A percentile compares a stretch with the other conserved stretches of the same genome.
Conservation (phyloP, 2,797 vertebrate species). For the Epinephelus malabaricus region DNA sequence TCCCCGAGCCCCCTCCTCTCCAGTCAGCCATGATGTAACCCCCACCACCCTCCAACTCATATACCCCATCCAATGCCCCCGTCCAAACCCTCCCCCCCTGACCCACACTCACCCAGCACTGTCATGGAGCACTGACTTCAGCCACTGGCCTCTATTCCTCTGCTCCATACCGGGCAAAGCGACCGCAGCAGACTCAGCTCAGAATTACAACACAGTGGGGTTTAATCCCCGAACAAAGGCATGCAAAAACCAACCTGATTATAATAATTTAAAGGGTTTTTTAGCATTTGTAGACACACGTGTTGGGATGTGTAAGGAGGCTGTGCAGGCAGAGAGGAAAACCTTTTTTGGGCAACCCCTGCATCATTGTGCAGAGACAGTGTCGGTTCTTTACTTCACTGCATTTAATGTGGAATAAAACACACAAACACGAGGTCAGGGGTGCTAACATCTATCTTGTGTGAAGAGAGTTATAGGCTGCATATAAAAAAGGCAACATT, state of each 20-base stretch:
- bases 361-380: neutral
- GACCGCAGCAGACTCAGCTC: conserved; percentile 27
- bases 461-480: neutral
- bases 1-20: conserved; percentile 25
- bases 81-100: conserved; percentile 25
- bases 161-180: conserved; percentile 19
- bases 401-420: neutral
- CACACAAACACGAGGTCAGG: neutral
- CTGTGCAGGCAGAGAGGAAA: neutral
- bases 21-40: conserved; percentile 26
- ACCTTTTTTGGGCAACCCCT: neutral
- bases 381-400: neutral
- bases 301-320: neutral
- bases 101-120: conserved; percentile 57
- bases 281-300: conserved; percentile 1
- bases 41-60: conserved; percentile 11
- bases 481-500: conserved; percentile 1
- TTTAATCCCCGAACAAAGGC: conserved; percentile 44
- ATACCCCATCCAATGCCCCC: conserved; percentile 21
- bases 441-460: neutral
- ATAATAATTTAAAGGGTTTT: conserved; percentile 25
- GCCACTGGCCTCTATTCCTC: conserved; percentile 51
- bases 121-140: conserved; percentile 51
- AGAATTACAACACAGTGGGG: conserved; percentile 43
- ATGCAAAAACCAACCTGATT: conserved; percentile 38